These are phyloP conservation scores for Meiosimyza platycephala DNA, from an alignment of 2,888 invertebrate species.

Conservation along the genomic window DNA sequence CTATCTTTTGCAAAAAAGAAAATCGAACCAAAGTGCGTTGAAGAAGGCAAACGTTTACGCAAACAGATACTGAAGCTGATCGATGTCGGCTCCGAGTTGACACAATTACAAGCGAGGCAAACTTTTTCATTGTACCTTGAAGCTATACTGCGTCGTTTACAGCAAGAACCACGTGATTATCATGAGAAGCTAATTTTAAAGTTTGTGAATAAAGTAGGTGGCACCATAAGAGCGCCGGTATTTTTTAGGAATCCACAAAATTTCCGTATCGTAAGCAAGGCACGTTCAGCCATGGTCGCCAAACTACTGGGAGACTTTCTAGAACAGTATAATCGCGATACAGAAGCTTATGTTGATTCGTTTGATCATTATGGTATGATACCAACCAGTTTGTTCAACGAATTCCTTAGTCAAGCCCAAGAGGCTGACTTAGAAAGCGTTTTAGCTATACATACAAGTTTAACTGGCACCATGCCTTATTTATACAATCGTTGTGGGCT, in stretches of 20 bases:
- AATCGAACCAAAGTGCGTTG: constrained; percentile 63
- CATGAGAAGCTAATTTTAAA: constrained; percentile 75
- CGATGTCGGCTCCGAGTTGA: constrained; percentile 74
- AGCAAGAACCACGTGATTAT: constrained; percentile 64
- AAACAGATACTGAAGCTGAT: constrained; percentile 69
- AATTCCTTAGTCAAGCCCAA: constrained; percentile 72
- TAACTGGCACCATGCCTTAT: constrained; percentile 65
- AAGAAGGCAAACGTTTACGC: constrained; percentile 60
- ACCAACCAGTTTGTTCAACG: constrained; percentile 70
- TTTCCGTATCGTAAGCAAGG: constrained; percentile 80
- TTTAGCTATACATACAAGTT: constrained; percentile 63
- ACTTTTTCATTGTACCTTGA: constrained; percentile 83
- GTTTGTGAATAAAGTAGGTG: constrained; percentile 80
- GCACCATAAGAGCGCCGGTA: constrained; percentile 77
- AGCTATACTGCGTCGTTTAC: constrained; percentile 77
- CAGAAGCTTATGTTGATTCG: constrained; percentile 80
- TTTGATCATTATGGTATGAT: constrained; percentile 73
- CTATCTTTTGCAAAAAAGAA: constrained; percentile 60
- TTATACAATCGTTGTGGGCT: constrained; percentile 64
- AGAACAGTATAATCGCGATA: constrained; percentile 84
- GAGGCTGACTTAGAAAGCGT: constrained; percentile 65
- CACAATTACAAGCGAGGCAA: constrained; percentile 77
- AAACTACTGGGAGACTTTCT: constrained; percentile 86
- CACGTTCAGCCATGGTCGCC: constrained; percentile 84
- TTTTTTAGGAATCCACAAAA: constrained; percentile 69